A percentile compares a stretch with the other conserved stretches of the same genome.
These are phyloP conservation scores for Pipra filicauda DNA, from an alignment of 2,113 vertebrate species.

Conservation along the genomic window DNA sequence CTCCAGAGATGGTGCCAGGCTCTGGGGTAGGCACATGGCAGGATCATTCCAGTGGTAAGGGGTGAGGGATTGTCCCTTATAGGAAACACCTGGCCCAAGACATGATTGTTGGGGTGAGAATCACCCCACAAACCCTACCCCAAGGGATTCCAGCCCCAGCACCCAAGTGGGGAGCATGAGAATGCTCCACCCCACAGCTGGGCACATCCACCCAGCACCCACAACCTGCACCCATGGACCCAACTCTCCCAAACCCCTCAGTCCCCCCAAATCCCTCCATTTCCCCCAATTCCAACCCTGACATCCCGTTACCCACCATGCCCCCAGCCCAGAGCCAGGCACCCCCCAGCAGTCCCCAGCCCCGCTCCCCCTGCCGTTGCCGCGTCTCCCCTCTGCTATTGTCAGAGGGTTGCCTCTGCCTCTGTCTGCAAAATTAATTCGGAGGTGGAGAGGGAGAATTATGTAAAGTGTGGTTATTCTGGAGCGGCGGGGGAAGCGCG, in stretches of 20 bases:
- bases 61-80: not conserved
- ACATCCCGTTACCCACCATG: rapidly evolving
- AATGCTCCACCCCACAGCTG: not conserved
- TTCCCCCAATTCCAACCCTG: not conserved
- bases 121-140: not conserved
- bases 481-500: constrained; percentile 61
- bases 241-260: not conserved
- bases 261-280: rapidly evolving
- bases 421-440: constrained; percentile 73
- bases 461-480: constrained; percentile 79
- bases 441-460: constrained; percentile 71
- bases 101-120: not conserved
- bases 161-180: not conserved
- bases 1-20: not conserved
- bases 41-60: not conserved
- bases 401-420: constrained; percentile 64
- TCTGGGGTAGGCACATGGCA: rapidly evolving
- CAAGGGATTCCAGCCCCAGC: not conserved
- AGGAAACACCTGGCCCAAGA: not conserved
- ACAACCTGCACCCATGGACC: not conserved
- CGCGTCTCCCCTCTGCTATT: constrained; percentile 8
- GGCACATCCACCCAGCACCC: not conserved
- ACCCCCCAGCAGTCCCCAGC: not conserved
- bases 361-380: not conserved
- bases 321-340: not conserved